These are phyloP conservation scores for Helicolenus hilgendorfi DNA, from an alignment of 2,797 vertebrate species.

Conservation along the genomic window DNA sequence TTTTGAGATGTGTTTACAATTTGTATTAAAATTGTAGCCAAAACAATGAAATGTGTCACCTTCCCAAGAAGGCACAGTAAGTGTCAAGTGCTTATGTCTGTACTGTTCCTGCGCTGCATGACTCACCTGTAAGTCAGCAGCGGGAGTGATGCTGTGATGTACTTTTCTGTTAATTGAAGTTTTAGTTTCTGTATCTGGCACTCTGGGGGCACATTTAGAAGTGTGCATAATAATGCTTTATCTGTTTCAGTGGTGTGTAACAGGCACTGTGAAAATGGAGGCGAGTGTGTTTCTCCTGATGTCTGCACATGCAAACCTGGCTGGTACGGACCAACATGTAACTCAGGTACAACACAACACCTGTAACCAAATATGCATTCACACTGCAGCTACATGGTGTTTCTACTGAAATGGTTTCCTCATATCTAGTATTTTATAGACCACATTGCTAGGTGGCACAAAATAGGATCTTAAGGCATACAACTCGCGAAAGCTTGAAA, in stretches of 20 bases:
- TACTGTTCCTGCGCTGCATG: fast-evolving
- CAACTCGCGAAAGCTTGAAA: neutral
- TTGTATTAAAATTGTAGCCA: neutral
- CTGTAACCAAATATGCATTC: neutral
- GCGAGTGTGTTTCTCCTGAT: conserved; percentile 93
- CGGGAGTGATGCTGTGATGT: neutral
- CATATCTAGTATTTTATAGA: neutral
- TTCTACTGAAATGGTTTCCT: neutral
- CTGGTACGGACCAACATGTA: conserved; percentile 94
- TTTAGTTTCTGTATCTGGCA: neutral
- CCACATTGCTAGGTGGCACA: neutral
- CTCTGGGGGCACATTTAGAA: neutral
- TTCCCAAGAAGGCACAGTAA: neutral
- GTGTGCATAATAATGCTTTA: neutral
- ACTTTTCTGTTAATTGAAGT: neutral
- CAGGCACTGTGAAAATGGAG: conserved; percentile 96
- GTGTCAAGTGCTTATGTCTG: neutral
- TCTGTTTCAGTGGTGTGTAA: conserved; percentile 94
- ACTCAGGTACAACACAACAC: conserved; percentile 88
- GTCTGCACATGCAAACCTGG: conserved; percentile 92
- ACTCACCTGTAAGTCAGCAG: neutral
- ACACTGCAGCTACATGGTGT: neutral
- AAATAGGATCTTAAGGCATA: fast-evolving
- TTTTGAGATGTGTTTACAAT: too few species aligned
- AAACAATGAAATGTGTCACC: neutral